Percentiles rank a stretch among this genome's conserved stretches.
Conservation (phyloP, 2,113 vertebrate species). For the Bufo gargarizans region DNA sequence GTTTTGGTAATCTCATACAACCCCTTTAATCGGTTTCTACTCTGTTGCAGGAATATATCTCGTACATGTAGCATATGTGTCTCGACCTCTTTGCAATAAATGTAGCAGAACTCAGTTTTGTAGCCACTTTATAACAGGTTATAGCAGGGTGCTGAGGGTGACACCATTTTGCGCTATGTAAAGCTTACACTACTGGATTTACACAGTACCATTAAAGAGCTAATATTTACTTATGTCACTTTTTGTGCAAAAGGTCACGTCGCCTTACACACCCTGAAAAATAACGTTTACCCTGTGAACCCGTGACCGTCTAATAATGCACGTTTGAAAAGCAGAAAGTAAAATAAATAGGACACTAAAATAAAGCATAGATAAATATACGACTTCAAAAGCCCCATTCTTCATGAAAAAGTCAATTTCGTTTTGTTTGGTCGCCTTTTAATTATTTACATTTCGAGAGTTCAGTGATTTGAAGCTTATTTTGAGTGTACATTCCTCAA, state of each 20-base stretch:
- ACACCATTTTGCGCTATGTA: background rate
- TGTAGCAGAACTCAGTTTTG: background rate
- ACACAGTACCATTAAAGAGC: background rate
- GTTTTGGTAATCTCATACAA: background rate
- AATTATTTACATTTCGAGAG: too few species aligned
- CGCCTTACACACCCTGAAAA: conserved; percentile 17
- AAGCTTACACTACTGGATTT: conserved; percentile 31
- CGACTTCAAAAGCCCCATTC: background rate
- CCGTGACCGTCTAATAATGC: background rate
- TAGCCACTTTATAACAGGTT: background rate
- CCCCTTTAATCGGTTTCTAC: background rate
- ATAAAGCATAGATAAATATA: background rate
- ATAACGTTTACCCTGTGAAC: background rate
- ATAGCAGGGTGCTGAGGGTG: background rate
- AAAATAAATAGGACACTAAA: background rate
- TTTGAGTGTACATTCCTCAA: too few species aligned
- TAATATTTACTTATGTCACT: conserved; percentile 24
- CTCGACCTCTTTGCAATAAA: background rate
- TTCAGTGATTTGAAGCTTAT: too few species aligned
- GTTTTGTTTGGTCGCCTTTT: too few species aligned
- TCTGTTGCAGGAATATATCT: background rate
- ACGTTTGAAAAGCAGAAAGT: conserved; percentile 5
- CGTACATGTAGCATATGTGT: background rate
- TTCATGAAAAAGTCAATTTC: background rate
- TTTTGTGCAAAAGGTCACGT: conserved; percentile 5